phyloP scores from a whole-genome alignment of 2,888 invertebrate genomes.

The Belgica antarctica region DNA sequence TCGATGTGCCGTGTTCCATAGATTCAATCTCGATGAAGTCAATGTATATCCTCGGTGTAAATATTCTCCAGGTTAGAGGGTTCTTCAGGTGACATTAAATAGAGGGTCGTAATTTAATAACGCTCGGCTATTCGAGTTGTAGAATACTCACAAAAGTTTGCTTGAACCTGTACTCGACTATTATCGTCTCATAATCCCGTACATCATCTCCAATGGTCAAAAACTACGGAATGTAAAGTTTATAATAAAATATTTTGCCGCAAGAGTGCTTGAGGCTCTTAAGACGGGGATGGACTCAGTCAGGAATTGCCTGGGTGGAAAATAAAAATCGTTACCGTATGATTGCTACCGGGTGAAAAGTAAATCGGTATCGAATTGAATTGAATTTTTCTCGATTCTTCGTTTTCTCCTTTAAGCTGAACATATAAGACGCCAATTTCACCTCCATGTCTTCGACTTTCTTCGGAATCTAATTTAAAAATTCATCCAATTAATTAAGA shows the following conservation, averaged over 20 bases:
- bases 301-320: too few species aligned
- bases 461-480: constrained; percentile 51
- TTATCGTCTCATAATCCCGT: constrained; percentile 65
- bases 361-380: constrained; percentile 51
- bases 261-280: too few species aligned
- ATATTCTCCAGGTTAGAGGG: constrained; percentile 68
- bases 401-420: constrained; percentile 63
- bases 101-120: too few species aligned
- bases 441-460: constrained; percentile 71
- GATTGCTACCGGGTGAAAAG: constrained; percentile 66
- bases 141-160: too few species aligned
- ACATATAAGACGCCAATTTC: constrained; percentile 73
- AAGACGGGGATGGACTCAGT: too few species aligned
- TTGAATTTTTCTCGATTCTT: constrained; percentile 61
- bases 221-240: too few species aligned
- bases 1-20: constrained; percentile 62
- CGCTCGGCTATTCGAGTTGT: too few species aligned
- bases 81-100: too few species aligned
- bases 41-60: constrained; percentile 72
- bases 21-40: constrained; percentile 70
- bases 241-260: too few species aligned
- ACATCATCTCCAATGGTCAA: constrained; percentile 68
- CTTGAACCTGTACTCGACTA: constrained; percentile 67
- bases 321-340: too few species aligned
- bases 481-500: background rate